These are phyloP conservation scores for Tetrao urogallus DNA, from an alignment of 2,113 vertebrate species.

Conservation along the genomic window DNA sequence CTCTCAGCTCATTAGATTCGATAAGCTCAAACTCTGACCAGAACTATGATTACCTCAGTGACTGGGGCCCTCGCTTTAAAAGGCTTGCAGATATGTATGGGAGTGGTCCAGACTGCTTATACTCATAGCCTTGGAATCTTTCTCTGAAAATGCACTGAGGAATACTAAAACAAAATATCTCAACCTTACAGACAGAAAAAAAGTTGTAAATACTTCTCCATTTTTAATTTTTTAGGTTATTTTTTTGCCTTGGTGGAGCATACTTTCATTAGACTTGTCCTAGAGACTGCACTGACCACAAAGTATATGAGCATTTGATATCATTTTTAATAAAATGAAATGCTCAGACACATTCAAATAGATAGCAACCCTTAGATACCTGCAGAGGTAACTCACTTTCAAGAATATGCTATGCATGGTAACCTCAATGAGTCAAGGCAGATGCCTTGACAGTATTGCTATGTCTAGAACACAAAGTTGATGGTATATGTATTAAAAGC, in stretches of 20 bases:
- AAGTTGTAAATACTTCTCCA: conserved; percentile 77
- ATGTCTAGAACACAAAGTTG: not conserved
- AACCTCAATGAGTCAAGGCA: conserved; percentile 7
- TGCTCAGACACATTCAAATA: conserved; percentile 73
- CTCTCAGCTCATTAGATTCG: conserved; percentile 94
- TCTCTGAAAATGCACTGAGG: conserved; percentile 67
- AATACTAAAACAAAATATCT: conserved; percentile 49
- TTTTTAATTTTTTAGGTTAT: conserved; percentile 69
- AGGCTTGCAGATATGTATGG: conserved; percentile 97
- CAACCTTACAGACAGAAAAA: conserved; percentile 47
- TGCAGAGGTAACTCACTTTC: conserved; percentile 61
- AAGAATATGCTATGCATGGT: not conserved
- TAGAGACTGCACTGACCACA: conserved; percentile 72
- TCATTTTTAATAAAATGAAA: conserved; percentile 72
- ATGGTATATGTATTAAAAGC: not conserved
- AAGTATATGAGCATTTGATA: conserved; percentile 64
- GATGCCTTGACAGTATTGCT: not conserved
- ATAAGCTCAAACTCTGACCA: conserved; percentile 96
- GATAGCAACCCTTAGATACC: conserved; percentile 78
- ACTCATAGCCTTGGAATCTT: conserved; percentile 86
- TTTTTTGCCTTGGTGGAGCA: conserved; percentile 68
- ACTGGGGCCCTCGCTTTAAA: conserved; percentile 96
- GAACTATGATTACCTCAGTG: conserved; percentile 96
- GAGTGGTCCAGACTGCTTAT: conserved; percentile 82
- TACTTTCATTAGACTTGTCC: conserved; percentile 68